Base-by-base conservation (phyloP, 2,888 invertebrate genomes). In the Dolichopus griseipennis region DNA sequence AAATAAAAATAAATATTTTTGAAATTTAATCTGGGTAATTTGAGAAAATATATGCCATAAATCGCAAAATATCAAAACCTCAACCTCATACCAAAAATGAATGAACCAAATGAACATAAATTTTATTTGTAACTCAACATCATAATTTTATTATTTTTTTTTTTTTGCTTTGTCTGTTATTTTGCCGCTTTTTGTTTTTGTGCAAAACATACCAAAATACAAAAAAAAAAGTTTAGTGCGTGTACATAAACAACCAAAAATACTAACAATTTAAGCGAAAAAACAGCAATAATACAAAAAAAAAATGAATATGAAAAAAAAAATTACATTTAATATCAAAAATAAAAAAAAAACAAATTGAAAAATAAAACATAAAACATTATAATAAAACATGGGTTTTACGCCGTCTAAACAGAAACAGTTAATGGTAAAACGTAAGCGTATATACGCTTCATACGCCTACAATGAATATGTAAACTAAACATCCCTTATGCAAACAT, bases 21-120 rank as follows among this genome's bases (percentile, higher is more conserved):
- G 52, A 52, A 52, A 52, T 52, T 52, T 52, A 52, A 52, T 52
- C 52, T 52, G 52, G 52, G 52, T 52, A 52, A 52, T 52, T 52
- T 52, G 52, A 52, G 18, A 52, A 52, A 52, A 52, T 52, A 52
- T 52, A 52, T 52, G 52, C 52, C 52, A 52, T 52, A 52, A 52
- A 52, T 52, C 52, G 52, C 52, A 52, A 52, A 12, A 52, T 52
- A 52, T 52, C 52, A 52, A n/a, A 27, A 52, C 52, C 52, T 52
- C 18, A 52, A 52, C 52, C 27, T 12, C 41, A 52, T 52, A 18
- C 52, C 52, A n/a, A 52, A 52, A 12, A 18, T 52, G 18, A 18
- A 37, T 10, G 10, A 37, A 37, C 37, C 52, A 18, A 52, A 52
- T 41, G 41, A 41, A 41, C 27, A 37, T 37, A 18, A 18, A 52